A percentile compares a stretch with the other conserved stretches of the same genome.
Conservation (phyloP, 1,140 invertebrate genomes). For the Nebria ingens region DNA sequence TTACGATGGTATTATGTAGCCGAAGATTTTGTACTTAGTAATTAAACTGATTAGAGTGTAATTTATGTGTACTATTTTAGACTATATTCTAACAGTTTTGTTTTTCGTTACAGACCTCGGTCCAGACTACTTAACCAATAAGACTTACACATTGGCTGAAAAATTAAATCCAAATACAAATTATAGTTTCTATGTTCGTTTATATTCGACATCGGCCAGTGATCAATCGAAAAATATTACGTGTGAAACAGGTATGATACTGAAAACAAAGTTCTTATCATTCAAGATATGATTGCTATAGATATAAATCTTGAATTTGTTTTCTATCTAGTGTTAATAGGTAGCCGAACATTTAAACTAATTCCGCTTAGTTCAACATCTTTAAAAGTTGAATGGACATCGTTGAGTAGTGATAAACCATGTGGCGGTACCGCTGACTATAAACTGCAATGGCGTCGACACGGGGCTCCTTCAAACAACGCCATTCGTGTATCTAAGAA, state of each 20-base stretch:
- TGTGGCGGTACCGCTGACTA: constrained; percentile 48
- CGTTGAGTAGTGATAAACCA: constrained; percentile 42
- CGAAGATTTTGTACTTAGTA: no score
- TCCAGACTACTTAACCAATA: constrained; percentile 44
- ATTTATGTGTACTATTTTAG: no score
- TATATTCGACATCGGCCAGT: constrained; percentile 48
- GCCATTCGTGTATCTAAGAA: constrained; percentile 14
- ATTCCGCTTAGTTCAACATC: constrained; percentile 41
- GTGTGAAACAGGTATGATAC: constrained; percentile 46
- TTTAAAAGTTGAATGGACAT: constrained; percentile 47
- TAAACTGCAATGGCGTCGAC: constrained; percentile 49
- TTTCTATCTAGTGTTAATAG: constrained; percentile 27
- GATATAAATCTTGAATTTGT: no score
- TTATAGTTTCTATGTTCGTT: constrained; percentile 55
- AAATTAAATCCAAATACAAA: constrained; percentile 52
- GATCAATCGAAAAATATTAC: constrained; percentile 48
- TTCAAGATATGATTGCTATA: not conserved
- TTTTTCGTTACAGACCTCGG: constrained; percentile 33
- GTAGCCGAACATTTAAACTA: constrained; percentile 43
- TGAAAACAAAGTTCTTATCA: not conserved
- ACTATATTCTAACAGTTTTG: no score
- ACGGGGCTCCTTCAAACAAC: constrained; percentile 36
- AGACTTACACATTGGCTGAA: constrained; percentile 41
- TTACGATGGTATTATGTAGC: no score
- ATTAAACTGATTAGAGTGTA: no score